phyloP scores from a whole-genome alignment of 2,888 invertebrate genomes.

The Sinodicranocentrus sp. region DNA sequence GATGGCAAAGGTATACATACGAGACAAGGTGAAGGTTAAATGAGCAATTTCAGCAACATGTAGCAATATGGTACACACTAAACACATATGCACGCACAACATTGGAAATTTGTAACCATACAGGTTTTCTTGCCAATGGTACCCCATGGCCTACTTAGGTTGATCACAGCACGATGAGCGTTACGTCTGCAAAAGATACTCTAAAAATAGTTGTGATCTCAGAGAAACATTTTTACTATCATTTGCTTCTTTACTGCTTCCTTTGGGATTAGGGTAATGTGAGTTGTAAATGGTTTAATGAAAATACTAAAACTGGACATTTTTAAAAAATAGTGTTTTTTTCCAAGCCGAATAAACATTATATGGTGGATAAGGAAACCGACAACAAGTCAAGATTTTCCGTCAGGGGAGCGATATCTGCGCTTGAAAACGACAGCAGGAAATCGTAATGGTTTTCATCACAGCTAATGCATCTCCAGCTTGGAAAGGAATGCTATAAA shows the following conservation, averaged over 20 bases:
- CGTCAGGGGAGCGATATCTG: too few relatives aligned
- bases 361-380: too few relatives aligned
- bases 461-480: too few relatives aligned
- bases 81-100: neutral
- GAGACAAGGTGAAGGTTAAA: constrained; percentile 38
- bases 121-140: constrained; percentile 12
- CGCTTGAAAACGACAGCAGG: too few relatives aligned
- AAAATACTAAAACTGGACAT: too few relatives aligned
- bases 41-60: constrained; percentile 23
- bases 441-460: too few relatives aligned
- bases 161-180: neutral
- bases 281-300: neutral
- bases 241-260: neutral
- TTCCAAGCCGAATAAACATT: too few relatives aligned
- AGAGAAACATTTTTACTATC: neutral
- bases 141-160: constrained; percentile 39
- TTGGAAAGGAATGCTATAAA: too few relatives aligned
- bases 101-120: neutral
- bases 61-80: neutral
- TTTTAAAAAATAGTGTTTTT: too few relatives aligned
- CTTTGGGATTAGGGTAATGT: neutral
- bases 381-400: too few relatives aligned
- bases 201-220: constrained; percentile 42
- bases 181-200: constrained; percentile 17
- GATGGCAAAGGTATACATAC: neutral